These are phyloP conservation scores for Goniozus legneri DNA, from an alignment of 1,140 invertebrate genomes.

Conservation along the genomic window DNA sequence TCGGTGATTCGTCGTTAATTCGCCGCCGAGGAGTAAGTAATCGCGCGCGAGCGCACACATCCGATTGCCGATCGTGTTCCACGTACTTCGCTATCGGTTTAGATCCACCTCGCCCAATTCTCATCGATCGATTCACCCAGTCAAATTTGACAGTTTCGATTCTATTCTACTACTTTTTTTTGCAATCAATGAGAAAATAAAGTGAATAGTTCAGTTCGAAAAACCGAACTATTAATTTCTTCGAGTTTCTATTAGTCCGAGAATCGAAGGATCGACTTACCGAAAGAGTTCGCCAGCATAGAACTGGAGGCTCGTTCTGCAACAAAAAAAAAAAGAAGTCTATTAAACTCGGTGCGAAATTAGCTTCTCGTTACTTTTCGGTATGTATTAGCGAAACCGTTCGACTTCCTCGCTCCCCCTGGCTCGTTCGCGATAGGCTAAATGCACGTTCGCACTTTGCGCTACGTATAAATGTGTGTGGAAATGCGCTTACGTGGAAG, in stretches of 20 bases:
- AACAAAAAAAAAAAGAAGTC: conserved; percentile 29
- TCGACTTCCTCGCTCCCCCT: too few species aligned
- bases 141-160: too few species aligned
- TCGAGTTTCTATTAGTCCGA: background rate
- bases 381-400: too few species aligned
- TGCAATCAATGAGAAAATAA: too few species aligned
- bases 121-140: too few species aligned
- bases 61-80: too few species aligned
- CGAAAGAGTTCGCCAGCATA: conserved; percentile 44
- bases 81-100: too few species aligned
- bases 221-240: background rate
- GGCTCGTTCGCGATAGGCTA: conserved; percentile 10
- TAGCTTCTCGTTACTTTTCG: too few species aligned
- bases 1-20: conserved; percentile 48
- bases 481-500: conserved; percentile 19
- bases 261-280: conserved; percentile 33
- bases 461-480: conserved; percentile 9
- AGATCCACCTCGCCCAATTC: background rate
- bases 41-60: conserved; percentile 25
- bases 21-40: conserved; percentile 42
- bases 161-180: too few species aligned
- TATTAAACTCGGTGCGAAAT: too few species aligned
- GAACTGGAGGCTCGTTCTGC: conserved; percentile 41
- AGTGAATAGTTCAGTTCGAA: too few species aligned
- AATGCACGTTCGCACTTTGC: conserved; percentile 17